Evolutionary conservation across 2,797 vertebrate genomes (phyloP).

Genomic region (Lophius americanus): DNA sequence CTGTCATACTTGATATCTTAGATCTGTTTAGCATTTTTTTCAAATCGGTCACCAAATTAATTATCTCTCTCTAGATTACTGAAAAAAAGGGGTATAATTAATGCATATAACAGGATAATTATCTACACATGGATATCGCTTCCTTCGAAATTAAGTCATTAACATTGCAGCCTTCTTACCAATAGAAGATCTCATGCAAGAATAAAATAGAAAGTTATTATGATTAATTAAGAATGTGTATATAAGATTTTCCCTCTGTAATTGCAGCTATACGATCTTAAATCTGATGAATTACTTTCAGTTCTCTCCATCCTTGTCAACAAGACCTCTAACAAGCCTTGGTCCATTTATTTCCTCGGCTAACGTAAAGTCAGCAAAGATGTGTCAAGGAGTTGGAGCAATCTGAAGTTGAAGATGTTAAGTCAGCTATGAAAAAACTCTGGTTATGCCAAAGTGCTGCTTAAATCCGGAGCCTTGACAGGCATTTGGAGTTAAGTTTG

Average conservation of each 20-base stretch:
- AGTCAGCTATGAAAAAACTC: constrained; percentile 4
- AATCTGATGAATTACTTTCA: background rate
- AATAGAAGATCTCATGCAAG: constrained; percentile 19
- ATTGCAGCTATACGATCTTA: background rate
- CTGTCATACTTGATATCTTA: background rate
- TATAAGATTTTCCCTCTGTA: background rate
- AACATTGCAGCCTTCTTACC: constrained; percentile 16
- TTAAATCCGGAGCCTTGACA: constrained; percentile 1
- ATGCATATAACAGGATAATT: constrained; percentile 36
- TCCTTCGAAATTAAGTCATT: constrained; percentile 35
- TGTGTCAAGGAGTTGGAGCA: background rate
- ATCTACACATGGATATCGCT: constrained; percentile 42
- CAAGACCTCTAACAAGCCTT: constrained; percentile 10
- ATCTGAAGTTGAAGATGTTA: constrained; percentile 6
- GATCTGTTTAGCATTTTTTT: constrained; percentile 11
- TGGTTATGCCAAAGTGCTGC: background rate
- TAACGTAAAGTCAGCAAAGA: constrained; percentile 26
- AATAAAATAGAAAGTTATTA: constrained; percentile 13
- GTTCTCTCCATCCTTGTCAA: background rate
- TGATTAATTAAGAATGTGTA: constrained; percentile 10
- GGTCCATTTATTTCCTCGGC: constrained; percentile 8
- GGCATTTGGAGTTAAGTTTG: background rate
- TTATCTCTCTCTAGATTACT: constrained; percentile 23
- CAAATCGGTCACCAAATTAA: constrained; percentile 9
- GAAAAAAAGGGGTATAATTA: constrained; percentile 57